A percentile compares a stretch with the other conserved stretches of the same genome.
These are phyloP conservation scores for Sebastes hopkinsi DNA, from an alignment of 2,797 vertebrate genomes.

Conservation along the genomic window DNA sequence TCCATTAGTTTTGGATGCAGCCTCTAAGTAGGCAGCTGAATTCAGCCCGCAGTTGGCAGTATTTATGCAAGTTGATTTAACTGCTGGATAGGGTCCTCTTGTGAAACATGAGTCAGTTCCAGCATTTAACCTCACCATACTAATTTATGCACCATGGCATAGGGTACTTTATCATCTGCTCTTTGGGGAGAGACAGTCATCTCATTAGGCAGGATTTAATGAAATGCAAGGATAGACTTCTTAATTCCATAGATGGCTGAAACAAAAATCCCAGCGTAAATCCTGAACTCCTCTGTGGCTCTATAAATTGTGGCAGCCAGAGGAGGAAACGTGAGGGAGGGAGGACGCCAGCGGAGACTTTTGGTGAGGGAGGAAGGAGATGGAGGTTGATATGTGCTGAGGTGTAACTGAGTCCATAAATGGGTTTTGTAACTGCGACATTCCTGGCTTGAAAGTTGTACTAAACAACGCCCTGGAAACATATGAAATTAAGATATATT, in stretches of 20 bases:
- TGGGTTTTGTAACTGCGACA: neutral
- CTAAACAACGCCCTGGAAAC: neutral
- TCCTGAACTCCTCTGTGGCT: slow-evolving; percentile 82
- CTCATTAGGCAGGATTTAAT: slow-evolving; percentile 99
- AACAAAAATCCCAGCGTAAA: slow-evolving; percentile 97
- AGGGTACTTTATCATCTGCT: slow-evolving; percentile 96
- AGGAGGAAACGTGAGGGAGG: slow-evolving; percentile 35
- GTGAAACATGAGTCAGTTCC: slow-evolving; percentile 99
- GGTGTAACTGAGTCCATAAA: neutral
- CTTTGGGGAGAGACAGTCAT: slow-evolving; percentile 98
- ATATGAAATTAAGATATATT: neutral
- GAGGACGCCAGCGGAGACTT: slow-evolving; percentile 11
- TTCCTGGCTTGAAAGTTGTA: neutral
- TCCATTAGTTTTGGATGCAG: slow-evolving; percentile 40
- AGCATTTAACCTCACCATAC: slow-evolving; percentile 99
- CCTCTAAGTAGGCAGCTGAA: slow-evolving; percentile 80
- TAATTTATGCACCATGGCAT: slow-evolving; percentile 98
- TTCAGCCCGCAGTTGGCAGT: slow-evolving; percentile 90
- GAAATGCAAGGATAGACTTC: slow-evolving; percentile 99
- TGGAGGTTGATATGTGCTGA: neutral
- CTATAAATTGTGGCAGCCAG: slow-evolving; percentile 56
- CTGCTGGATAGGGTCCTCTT: slow-evolving; percentile 97
- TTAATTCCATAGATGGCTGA: slow-evolving; percentile 96
- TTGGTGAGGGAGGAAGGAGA: neutral
- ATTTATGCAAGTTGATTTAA: slow-evolving; percentile 99